phyloP scores from a whole-genome alignment of 2,888 invertebrate genomes.

The Caenorhabditis sp. region DNA sequence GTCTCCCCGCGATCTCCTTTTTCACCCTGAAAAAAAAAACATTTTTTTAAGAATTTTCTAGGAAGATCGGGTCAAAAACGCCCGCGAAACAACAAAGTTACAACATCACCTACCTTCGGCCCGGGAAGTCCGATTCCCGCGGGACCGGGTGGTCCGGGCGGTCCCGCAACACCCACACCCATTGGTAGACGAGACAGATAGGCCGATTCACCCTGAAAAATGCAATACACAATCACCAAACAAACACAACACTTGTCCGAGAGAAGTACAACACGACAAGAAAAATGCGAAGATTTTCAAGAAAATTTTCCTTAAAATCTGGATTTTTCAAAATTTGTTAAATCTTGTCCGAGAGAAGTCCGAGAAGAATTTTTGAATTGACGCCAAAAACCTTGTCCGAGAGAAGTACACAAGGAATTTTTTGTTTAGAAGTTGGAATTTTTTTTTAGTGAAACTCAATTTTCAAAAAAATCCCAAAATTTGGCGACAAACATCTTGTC shows the following conservation, averaged over 20 bases:
- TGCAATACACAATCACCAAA: conserved; percentile 4
- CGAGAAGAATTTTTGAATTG: no score
- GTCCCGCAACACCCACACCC: conserved; percentile 13
- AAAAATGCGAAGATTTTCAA: no score
- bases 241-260: no score
- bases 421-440: no score
- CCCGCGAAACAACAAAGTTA: neutral
- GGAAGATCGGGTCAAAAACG: neutral
- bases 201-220: conserved; percentile 36
- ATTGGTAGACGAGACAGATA: conserved; percentile 14
- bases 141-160: conserved; percentile 37
- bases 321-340: no score
- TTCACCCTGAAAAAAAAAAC: conserved; percentile 56
- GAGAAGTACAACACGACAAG: neutral
- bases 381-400: no score
- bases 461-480: neutral
- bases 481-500: neutral
- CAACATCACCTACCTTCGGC: conserved; percentile 41
- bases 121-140: conserved; percentile 48
- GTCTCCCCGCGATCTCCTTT: conserved; percentile 64
- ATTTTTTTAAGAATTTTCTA: neutral
- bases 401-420: no score
- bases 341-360: no score
- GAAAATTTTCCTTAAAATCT: no score
- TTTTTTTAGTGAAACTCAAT: no score